phyloP scores from a whole-genome alignment of 2,888 invertebrate species.

The Stenotaenia linearis region DNA sequence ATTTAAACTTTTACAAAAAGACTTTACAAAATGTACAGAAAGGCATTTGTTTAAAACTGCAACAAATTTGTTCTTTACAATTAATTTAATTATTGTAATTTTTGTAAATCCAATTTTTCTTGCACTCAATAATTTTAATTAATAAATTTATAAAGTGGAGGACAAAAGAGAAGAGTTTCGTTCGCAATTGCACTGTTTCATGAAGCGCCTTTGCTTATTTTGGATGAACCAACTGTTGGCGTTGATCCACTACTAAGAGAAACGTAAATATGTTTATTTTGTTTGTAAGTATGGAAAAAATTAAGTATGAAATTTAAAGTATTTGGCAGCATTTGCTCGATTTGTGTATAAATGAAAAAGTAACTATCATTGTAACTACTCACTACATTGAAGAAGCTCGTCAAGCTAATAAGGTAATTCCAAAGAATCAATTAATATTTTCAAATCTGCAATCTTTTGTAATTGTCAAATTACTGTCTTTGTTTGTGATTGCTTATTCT shows the following conservation, averaged over 20 bases:
- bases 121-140: too few relatives aligned
- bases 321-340: slow-evolving; percentile 48
- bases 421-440: neutral
- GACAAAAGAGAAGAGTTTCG: slow-evolving; percentile 47
- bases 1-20: too few relatives aligned
- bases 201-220: slow-evolving; percentile 43
- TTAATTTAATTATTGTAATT: too few relatives aligned
- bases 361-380: slow-evolving; percentile 49
- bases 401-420: slow-evolving; percentile 72
- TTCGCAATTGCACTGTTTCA: slow-evolving; percentile 47
- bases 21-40: too few relatives aligned
- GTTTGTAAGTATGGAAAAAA: neutral
- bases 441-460: neutral
- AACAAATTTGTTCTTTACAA: too few relatives aligned
- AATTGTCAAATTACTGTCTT: neutral
- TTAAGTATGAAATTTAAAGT: slow-evolving; percentile 38
- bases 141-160: slow-evolving; percentile 45
- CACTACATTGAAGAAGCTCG: slow-evolving; percentile 52
- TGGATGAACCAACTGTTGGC: slow-evolving; percentile 51
- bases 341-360: slow-evolving; percentile 43
- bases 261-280: slow-evolving; percentile 36
- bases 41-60: too few relatives aligned
- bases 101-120: too few relatives aligned
- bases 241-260: slow-evolving; percentile 49
- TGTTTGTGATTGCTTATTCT: too few relatives aligned